Evolutionary conservation across 2,888 invertebrate genomes (phyloP).

Genomic region (Muscina levida): DNA sequence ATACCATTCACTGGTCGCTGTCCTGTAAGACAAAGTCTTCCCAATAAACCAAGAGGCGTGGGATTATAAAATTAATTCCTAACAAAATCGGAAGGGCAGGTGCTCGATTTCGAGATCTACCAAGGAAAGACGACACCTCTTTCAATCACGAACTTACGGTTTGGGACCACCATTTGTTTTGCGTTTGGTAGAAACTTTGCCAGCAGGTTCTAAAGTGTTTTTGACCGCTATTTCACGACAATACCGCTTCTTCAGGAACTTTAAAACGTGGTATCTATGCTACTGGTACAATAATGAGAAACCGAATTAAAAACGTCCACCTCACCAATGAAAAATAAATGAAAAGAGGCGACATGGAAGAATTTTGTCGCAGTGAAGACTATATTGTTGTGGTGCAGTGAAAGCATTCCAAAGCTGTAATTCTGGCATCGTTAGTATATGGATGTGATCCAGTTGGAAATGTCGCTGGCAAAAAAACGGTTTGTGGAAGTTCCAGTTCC

Average conservation of each 20-base stretch:
- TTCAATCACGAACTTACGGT: constrained; percentile 34
- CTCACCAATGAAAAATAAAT: constrained; percentile 44
- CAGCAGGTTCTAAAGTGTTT: constrained; percentile 49
- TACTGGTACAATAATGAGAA: constrained; percentile 55
- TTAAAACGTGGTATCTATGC: constrained; percentile 47
- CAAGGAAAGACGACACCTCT: constrained; percentile 48
- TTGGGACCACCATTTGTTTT: constrained; percentile 56
- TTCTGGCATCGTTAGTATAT: constrained; percentile 43
- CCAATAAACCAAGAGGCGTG: constrained; percentile 54
- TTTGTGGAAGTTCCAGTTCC: constrained; percentile 34
- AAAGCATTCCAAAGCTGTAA: constrained; percentile 52
- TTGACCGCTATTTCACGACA: constrained; percentile 56
- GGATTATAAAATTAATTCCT: constrained; percentile 49
- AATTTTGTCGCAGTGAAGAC: constrained; percentile 39
- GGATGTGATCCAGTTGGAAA: too few relatives aligned
- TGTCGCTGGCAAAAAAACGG: too few relatives aligned
- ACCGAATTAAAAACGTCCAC: constrained; percentile 38
- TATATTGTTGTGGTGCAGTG: constrained; percentile 47
- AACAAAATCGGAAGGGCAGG: constrained; percentile 48
- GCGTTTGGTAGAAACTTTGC: constrained; percentile 53
- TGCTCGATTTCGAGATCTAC: constrained; percentile 57
- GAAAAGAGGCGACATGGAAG: constrained; percentile 48
- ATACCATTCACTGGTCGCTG: constrained; percentile 56
- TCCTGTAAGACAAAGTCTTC: constrained; percentile 48
- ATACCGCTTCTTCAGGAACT: constrained; percentile 51